These are phyloP conservation scores for Rhipidura dahli DNA, from an alignment of 2,113 vertebrate genomes.

Conservation along the genomic window DNA sequence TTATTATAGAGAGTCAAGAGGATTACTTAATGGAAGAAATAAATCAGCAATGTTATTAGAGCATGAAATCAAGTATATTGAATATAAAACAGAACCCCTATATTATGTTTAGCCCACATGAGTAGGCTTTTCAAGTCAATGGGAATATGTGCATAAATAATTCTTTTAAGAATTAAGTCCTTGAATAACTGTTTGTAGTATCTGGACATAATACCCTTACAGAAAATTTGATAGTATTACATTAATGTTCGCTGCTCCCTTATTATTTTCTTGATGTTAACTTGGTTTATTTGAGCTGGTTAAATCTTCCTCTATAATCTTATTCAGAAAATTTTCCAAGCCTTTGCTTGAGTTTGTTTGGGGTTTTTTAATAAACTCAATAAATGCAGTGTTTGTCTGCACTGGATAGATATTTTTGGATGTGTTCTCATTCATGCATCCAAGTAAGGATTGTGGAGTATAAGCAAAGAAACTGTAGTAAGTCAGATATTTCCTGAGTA, in stretches of 20 bases:
- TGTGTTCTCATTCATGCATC: neutral
- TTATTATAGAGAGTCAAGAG: conserved; percentile 50
- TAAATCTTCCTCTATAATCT: neutral
- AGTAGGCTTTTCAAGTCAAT: neutral
- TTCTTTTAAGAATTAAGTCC: neutral
- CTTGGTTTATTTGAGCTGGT: neutral
- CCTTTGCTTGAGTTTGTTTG: neutral
- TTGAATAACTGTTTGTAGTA: neutral
- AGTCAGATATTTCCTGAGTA: neutral
- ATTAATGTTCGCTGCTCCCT: neutral
- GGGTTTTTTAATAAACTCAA: neutral
- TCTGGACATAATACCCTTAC: neutral
- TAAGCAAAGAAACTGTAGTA: neutral
- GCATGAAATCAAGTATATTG: conserved; percentile 64
- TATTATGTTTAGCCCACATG: neutral
- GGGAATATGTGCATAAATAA: neutral
- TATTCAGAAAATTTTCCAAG: neutral
- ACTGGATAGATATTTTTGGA: neutral
- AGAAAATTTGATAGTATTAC: neutral
- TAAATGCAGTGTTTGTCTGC: neutral
- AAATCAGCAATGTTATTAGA: conserved; percentile 66
- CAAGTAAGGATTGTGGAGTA: neutral
- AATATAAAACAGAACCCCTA: neutral
- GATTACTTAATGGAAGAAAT: conserved; percentile 59
- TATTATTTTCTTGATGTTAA: neutral